Evolutionary conservation across 2,113 vertebrate genomes (phyloP).

Genomic region (Furnarius figulus): DNA sequence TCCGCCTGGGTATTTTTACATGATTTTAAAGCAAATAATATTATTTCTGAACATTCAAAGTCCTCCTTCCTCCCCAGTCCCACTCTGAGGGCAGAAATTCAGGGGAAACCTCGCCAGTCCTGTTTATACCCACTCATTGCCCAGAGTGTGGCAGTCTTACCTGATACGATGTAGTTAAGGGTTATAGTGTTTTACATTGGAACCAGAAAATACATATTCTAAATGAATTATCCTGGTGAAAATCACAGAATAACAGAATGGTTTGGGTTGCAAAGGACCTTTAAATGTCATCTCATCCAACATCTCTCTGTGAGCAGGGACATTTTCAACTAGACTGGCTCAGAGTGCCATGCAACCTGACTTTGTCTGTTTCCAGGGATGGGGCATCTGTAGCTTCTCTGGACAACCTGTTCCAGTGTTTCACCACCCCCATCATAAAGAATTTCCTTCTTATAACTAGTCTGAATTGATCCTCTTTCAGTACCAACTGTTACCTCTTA

Average conservation of each 20-base stretch:
- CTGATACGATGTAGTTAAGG: background rate
- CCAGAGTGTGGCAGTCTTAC: background rate
- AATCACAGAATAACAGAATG: background rate
- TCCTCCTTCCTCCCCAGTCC: background rate
- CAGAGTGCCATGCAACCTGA: accelerated
- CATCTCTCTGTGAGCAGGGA: accelerated
- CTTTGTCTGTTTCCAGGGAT: background rate
- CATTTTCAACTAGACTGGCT: background rate
- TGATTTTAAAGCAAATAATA: background rate
- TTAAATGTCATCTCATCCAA: background rate
- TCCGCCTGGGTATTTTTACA: background rate
- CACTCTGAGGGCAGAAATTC: background rate
- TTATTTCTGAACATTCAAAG: background rate
- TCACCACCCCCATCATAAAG: background rate
- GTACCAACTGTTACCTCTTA: background rate
- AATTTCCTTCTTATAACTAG: background rate
- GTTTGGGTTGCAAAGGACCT: background rate
- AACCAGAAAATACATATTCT: background rate
- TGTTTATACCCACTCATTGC: background rate
- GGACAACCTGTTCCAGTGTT: background rate
- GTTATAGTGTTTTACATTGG: accelerated
- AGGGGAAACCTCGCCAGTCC: background rate
- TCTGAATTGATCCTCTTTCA: background rate
- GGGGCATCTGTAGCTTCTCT: background rate
- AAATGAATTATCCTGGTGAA: background rate